These are phyloP conservation scores for Lophochroa leadbeateri DNA, from an alignment of 2,113 vertebrate species.

Conservation along the genomic window DNA sequence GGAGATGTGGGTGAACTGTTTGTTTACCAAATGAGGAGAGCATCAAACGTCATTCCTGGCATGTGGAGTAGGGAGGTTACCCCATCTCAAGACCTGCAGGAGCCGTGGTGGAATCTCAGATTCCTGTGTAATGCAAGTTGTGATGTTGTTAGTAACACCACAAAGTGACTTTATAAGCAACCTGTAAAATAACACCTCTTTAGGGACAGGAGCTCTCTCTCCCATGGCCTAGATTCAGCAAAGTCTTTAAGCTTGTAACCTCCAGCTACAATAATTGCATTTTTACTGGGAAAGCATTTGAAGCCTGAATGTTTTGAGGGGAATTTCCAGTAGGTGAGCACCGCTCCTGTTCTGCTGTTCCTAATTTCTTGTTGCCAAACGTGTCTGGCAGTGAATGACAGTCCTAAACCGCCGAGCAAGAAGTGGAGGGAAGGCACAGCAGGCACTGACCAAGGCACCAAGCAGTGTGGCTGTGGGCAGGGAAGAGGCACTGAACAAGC, in stretches of 20 bases:
- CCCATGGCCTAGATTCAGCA: neutral
- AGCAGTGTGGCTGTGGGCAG: fast-evolving
- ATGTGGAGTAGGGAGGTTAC: fast-evolving
- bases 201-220: neutral
- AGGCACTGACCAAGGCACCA: fast-evolving
- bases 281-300: neutral
- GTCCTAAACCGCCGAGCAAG: fast-evolving
- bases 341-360: neutral
- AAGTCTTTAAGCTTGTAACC: neutral
- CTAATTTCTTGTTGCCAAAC: neutral
- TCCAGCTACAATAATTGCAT: neutral
- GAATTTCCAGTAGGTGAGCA: fast-evolving
- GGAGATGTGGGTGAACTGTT: neutral
- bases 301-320: neutral
- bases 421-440: neutral
- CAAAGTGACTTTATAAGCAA: neutral
- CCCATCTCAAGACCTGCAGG: neutral
- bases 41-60: fast-evolving
- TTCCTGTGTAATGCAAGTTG: neutral
- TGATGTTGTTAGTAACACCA: neutral
- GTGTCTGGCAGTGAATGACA: neutral
- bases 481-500: fast-evolving
- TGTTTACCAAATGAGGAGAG: neutral
- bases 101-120: neutral
- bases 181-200: fast-evolving